Percentiles rank a stretch among this genome's conserved stretches.
phyloP scores from a whole-genome alignment of 2,797 vertebrate species.

The Poecilia wingei region DNA sequence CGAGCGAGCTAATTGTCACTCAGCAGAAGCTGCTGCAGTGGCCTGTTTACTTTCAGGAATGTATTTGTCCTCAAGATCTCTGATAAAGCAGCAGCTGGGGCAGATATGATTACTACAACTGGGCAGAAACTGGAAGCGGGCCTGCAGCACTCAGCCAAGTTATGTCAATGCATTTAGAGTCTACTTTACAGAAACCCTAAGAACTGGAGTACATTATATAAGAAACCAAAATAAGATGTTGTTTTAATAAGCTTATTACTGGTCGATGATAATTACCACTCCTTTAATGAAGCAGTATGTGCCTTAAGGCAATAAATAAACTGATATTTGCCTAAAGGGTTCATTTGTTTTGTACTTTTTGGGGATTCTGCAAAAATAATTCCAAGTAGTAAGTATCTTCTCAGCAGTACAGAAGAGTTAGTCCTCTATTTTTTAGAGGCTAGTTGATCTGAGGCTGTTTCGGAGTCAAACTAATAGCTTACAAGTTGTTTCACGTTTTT shows the following conservation, averaged over 20 bases:
- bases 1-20: constrained; percentile 48
- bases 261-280: not conserved
- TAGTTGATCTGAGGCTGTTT: not conserved
- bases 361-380: not conserved
- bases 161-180: constrained; percentile 19
- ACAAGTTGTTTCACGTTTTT: not conserved
- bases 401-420: not conserved
- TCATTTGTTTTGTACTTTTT: not conserved
- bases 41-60: constrained; percentile 62
- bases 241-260: not conserved
- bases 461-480: not conserved
- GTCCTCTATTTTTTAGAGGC: not conserved
- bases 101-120: constrained; percentile 77
- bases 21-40: constrained; percentile 48
- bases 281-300: not conserved
- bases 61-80: constrained; percentile 65
- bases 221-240: constrained; percentile 7
- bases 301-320: not conserved
- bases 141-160: constrained; percentile 13
- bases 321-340: not conserved
- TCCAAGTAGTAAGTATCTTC: not conserved
- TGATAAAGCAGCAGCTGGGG: constrained; percentile 73
- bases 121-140: constrained; percentile 42
- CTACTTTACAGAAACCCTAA: constrained; percentile 10
- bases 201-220: not conserved